Percentiles rank a stretch among this genome's conserved stretches.
Conservation (phyloP, 2,888 invertebrate species). For the Epinotia nisella region DNA sequence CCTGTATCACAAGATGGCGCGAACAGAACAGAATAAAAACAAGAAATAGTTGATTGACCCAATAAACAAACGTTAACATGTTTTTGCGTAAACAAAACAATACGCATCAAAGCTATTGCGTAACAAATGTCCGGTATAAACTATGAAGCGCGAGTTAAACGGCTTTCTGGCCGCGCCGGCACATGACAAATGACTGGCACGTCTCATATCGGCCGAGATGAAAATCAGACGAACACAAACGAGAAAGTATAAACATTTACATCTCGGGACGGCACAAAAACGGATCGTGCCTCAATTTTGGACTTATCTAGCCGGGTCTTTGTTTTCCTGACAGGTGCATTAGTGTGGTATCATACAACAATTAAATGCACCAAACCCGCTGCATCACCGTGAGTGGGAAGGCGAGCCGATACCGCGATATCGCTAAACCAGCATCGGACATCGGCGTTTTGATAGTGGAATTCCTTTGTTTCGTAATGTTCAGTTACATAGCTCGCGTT, state of each 20-base stretch:
- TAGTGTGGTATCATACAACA: slow-evolving; percentile 82
- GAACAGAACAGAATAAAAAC: too few relatives aligned
- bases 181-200: slow-evolving; percentile 80
- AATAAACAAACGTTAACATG: slow-evolving; percentile 6
- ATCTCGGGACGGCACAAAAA: slow-evolving; percentile 68
- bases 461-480: slow-evolving; percentile 72
- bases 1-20: too few relatives aligned
- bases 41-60: too few relatives aligned
- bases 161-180: slow-evolving; percentile 47
- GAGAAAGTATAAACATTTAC: slow-evolving; percentile 84
- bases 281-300: slow-evolving; percentile 77
- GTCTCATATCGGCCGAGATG: slow-evolving; percentile 68
- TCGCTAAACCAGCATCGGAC: slow-evolving; percentile 50
- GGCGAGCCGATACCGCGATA: slow-evolving; percentile 51
- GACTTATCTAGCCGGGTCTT: slow-evolving; percentile 78
- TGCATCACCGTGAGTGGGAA: slow-evolving; percentile 73
- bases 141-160: slow-evolving; percentile 34
- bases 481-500: slow-evolving; percentile 18
- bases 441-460: slow-evolving; percentile 68
- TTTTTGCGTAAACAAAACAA: slow-evolving; percentile 34
- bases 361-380: slow-evolving; percentile 81
- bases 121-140: slow-evolving; percentile 42
- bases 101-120: slow-evolving; percentile 34
- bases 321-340: slow-evolving; percentile 85
- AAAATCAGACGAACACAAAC: slow-evolving; percentile 66